phyloP scores from a whole-genome alignment of 2,888 invertebrate species.

The Leucophenga montana region DNA sequence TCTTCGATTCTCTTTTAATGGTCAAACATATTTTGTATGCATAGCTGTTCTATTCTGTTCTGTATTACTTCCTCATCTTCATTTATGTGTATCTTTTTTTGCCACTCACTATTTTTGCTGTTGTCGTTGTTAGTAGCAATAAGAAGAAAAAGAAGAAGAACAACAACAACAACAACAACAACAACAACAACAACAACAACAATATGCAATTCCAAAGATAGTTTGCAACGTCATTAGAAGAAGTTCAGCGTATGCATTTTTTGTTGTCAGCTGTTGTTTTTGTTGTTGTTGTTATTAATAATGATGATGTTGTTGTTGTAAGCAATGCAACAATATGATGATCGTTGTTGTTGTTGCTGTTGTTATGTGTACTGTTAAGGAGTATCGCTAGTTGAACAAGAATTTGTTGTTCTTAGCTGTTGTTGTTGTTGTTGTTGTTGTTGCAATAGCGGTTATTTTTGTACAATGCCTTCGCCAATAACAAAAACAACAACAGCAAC shows the following conservation, averaged over 20 bases:
- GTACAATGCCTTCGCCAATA: conserved; percentile 12
- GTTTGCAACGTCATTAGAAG: background rate
- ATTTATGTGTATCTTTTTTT: no score
- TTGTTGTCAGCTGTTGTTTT: conserved; percentile 37
- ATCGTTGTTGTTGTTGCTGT: conserved; percentile 28
- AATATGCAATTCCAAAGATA: no score
- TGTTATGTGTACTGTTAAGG: conserved; percentile 31
- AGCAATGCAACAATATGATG: conserved; percentile 11
- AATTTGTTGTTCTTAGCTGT: conserved; percentile 21
- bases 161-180: conserved; percentile 6
- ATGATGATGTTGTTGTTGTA: background rate
- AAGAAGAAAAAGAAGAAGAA: conserved; percentile 24
- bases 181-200: conserved; percentile 10
- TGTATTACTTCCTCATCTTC: no score
- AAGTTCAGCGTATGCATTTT: conserved; percentile 38
- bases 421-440: conserved; percentile 38
- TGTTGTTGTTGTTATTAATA: conserved; percentile 29
- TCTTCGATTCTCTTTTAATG: background rate
- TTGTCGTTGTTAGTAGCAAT: conserved; percentile 17
- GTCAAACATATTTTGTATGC: no score
- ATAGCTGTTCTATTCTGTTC: no score
- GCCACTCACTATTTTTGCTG: background rate
- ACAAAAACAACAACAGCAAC: background rate
- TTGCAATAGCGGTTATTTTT: conserved; percentile 54
- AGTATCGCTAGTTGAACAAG: conserved; percentile 12